A percentile compares a stretch with the other conserved stretches of the same genome.
These are phyloP conservation scores for Daubentonia madagascariensis DNA, from an alignment of 2,113 vertebrate species.

Conservation along the genomic window DNA sequence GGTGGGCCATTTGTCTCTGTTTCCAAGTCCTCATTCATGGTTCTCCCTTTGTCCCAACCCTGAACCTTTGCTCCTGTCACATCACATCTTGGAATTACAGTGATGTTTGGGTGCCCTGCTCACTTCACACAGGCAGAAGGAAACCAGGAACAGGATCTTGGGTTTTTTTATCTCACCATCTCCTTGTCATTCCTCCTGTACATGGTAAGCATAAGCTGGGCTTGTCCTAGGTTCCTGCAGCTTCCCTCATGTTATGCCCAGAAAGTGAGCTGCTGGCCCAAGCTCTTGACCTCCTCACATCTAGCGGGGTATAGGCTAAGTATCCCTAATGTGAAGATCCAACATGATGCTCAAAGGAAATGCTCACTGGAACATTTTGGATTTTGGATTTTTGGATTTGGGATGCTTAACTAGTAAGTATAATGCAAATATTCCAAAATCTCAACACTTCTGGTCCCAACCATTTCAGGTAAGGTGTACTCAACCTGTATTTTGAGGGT, in stretches of 20 bases:
- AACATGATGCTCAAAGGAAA: no score
- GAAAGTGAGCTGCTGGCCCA: neutral
- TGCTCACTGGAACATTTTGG: no score
- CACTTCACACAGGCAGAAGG: neutral
- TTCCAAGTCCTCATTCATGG: neutral
- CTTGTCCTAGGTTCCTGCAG: neutral
- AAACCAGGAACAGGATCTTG: neutral
- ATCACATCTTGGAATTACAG: neutral
- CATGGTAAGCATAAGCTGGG: neutral
- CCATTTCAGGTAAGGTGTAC: no score
- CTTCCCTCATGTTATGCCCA: neutral
- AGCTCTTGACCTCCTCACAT: accelerated
- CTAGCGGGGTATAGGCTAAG: neutral
- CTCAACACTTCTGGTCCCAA: neutral
- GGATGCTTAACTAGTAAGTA: no score
- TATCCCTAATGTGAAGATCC: neutral
- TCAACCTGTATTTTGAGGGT: neutral
- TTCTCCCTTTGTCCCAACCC: no score
- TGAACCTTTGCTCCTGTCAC: neutral
- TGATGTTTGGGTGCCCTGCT: neutral
- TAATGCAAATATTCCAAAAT: neutral
- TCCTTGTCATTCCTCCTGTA: neutral
- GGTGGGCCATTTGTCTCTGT: neutral
- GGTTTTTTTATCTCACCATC: neutral
- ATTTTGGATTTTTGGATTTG: no score